phyloP scores from a whole-genome alignment of 2,888 invertebrate species.

The Lymantria monacha region DNA sequence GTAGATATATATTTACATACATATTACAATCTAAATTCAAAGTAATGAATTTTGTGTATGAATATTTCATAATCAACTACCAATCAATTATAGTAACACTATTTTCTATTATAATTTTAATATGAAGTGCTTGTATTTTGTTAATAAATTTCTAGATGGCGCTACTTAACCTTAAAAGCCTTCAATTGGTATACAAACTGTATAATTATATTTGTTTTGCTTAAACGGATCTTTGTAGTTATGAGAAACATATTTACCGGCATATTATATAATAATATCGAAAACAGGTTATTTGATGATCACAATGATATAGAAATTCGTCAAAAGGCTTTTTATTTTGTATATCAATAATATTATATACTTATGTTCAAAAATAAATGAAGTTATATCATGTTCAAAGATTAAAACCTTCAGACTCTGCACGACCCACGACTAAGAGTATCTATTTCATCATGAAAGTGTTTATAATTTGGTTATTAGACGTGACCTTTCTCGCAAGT shows the following conservation, averaged over 20 bases:
- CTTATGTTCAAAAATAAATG: too few relatives aligned
- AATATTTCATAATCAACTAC: neutral
- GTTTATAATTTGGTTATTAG: too few relatives aligned
- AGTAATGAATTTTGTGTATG: neutral
- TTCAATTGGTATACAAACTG: constrained; percentile 2
- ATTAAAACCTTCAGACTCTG: too few relatives aligned
- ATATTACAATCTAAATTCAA: neutral
- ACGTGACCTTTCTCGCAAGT: too few relatives aligned
- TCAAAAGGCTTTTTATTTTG: neutral
- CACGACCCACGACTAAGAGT: too few relatives aligned
- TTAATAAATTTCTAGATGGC: constrained; percentile 37
- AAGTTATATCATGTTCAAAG: too few relatives aligned
- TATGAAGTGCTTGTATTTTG: constrained; percentile 13
- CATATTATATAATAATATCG: neutral
- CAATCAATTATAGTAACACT: neutral
- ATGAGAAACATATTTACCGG: constrained; percentile 4
- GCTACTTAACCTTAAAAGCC: constrained; percentile 26
- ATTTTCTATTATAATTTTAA: neutral
- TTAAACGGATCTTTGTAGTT: constrained; percentile 9
- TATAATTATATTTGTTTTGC: neutral
- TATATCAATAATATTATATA: too few relatives aligned
- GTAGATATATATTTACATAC: too few relatives aligned
- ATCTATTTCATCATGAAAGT: too few relatives aligned
- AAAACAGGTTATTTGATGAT: neutral
- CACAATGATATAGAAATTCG: neutral